These are phyloP conservation scores for Parasteatoda lunata DNA, from an alignment of 2,888 invertebrate genomes.

Conservation along the genomic window DNA sequence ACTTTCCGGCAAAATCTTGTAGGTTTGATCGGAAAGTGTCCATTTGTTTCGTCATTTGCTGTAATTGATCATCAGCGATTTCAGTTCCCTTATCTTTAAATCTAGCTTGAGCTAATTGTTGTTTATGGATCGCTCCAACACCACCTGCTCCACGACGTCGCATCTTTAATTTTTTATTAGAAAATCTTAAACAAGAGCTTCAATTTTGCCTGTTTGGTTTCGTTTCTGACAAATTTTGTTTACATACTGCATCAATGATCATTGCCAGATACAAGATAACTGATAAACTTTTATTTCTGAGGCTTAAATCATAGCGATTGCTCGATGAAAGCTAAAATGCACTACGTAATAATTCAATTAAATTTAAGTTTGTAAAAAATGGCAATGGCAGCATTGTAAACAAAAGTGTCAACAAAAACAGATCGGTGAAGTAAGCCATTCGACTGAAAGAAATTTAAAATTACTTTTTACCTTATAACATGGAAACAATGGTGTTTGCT, in stretches of 20 bases:
- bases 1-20: constrained; percentile 96
- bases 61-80: constrained; percentile 92
- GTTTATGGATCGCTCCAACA: constrained; percentile 91
- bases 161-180: constrained; percentile 64
- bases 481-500: no score
- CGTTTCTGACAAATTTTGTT: neutral
- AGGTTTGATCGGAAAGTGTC: constrained; percentile 92
- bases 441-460: no score
- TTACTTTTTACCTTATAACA: no score
- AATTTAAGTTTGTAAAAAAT: no score
- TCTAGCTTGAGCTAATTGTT: constrained; percentile 88
- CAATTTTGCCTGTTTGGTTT: neutral
- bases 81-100: constrained; percentile 93
- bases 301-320: no score
- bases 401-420: no score
- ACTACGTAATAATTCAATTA: no score
- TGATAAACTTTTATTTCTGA: no score
- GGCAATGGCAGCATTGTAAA: no score
- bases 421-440: no score
- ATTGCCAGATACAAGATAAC: no score
- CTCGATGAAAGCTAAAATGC: no score
- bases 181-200: neutral
- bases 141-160: constrained; percentile 89
- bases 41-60: constrained; percentile 94
- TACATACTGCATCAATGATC: neutral